These are phyloP conservation scores for Echiichthys vipera DNA, from an alignment of 2,797 vertebrate species.

Conservation along the genomic window DNA sequence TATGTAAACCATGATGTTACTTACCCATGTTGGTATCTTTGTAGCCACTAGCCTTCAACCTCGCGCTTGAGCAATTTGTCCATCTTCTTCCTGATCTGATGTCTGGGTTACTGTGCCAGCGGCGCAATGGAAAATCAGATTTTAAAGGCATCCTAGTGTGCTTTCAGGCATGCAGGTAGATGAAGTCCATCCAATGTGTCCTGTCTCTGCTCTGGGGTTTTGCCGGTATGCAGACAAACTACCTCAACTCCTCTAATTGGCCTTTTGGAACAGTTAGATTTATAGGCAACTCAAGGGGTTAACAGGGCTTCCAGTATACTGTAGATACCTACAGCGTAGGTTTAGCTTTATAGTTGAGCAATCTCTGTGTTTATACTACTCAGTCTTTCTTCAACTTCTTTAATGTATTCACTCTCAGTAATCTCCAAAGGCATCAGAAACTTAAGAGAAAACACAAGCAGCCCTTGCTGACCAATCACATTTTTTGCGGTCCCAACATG, in stretches of 20 bases:
- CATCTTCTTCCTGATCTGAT: constrained; percentile 13
- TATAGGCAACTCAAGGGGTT: not conserved
- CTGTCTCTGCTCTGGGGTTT: not conserved
- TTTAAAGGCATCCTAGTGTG: not conserved
- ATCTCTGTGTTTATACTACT: not conserved
- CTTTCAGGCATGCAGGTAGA: not conserved
- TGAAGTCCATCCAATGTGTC: not conserved
- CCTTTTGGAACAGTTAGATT: not conserved
- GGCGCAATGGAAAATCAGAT: not conserved
- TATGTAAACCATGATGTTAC: constrained; percentile 11
- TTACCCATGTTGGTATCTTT: not conserved
- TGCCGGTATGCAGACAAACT: not conserved
- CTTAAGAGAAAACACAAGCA: not conserved
- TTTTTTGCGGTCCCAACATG: not conserved
- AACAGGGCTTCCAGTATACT: not conserved
- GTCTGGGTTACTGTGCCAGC: constrained; percentile 20
- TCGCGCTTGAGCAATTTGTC: constrained; percentile 1
- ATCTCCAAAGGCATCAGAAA: not conserved
- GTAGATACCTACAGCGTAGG: not conserved
- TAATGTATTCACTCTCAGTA: not conserved
- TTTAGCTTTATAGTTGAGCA: constrained; percentile 6
- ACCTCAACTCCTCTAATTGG: not conserved
- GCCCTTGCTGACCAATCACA: not conserved
- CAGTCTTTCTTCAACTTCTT: not conserved
- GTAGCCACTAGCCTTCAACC: not conserved